Base-by-base conservation (phyloP, 2,113 vertebrate species). In the Delphinapterus leucas region DNA sequence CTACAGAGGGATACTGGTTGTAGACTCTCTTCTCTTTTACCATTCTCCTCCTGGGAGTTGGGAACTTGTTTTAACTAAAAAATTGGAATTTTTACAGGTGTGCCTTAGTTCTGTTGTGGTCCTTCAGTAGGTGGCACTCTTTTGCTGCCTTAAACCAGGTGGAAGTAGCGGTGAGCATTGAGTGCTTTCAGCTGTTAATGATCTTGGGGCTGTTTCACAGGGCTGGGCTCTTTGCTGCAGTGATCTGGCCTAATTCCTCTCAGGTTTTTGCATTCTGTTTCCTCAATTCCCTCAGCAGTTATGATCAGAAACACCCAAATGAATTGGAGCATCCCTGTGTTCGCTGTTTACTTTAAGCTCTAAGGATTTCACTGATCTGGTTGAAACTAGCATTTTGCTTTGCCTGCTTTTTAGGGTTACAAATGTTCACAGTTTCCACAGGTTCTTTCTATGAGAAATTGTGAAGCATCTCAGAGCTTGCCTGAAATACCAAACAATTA, bases 31-130 rank as follows among this genome's bases (percentile, higher is more conserved):
- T 90, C n/a, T 58, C 28, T 93, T 88, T 23, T 60, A 61, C 41
- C 8, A 0, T 88, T 96, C 26, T 88, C 61, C 38, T 83, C 1
- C 41, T 71, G 25, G 53, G 58, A 95, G 36, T 28, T 26, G 61
- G 10, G 63, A 88, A 84, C 26, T 85, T 94, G 47, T 84, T 97
- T 70, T 49, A 96, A 87, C 65, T 91, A 67, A 82, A 95, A 92
- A 38, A 4, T 31, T 47, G 38, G 38, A 67, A 15, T 77, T 81
- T 68, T 70, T 86, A 63, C 15, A 67, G 36, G 58, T 74, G 17
- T 82, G 21, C 21, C 6, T 85, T 85, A 23, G n/a, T 86, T 95
- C 47, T 90, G 33, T 84, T 85, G 44, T 68, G 63, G 70, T 85
- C 36, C 73, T 96, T 79, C 81, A 90, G 49, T 73, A 92, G 85